Evolutionary conservation across 1,140 invertebrate species (phyloP), one percentile per base, ranked within the genome.

Genomic region (Pinna nobilis): DNA sequence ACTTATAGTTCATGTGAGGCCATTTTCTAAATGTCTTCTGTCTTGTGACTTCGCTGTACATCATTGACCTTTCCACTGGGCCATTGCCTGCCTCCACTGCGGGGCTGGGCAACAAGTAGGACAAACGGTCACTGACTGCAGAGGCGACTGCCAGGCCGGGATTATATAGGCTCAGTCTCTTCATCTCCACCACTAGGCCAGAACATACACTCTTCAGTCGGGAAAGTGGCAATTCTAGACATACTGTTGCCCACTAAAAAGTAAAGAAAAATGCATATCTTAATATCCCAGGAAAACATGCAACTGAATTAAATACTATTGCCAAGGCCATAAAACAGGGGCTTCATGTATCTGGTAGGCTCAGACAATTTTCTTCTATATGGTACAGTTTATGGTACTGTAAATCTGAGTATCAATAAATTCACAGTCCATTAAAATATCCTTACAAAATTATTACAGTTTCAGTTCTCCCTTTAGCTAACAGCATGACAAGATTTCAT

Each of bases 1-100:
- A 96, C 95, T 97, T 97, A 90, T 97, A 97, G 89, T 97, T 96
- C 95, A 96, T 97, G 85, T 98, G 96, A 47, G 96, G 96, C 96
- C 96, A 98, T 86, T 94, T 93, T 71, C 93, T 93, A 89, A 97
- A 98, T 0, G 96, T 97, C 83, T 96, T 94, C 74, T 95, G 91
- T 47, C 96, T 91, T 51, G 95, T 94, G 1, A 95, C 94, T 90
- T 98, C 96, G 73, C 95, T 97, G 86, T 95, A 96, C 96, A 98
- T 97, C 47, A 86, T 65, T 6, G 83, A 60, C 32, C 85, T 80
- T 63, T 90, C 87, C 5, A 86, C 80, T n/a, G 80, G 61, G 66
- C 82, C 71, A 77, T 75, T 73, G 18, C 70, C 73, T 4, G 81
- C 67, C 44, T 86, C 82, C 68, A 79, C 18, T 47, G 74, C 39